Base-by-base conservation (phyloP, 2,888 invertebrate genomes). In the Monoplex corrugatus region DNA sequence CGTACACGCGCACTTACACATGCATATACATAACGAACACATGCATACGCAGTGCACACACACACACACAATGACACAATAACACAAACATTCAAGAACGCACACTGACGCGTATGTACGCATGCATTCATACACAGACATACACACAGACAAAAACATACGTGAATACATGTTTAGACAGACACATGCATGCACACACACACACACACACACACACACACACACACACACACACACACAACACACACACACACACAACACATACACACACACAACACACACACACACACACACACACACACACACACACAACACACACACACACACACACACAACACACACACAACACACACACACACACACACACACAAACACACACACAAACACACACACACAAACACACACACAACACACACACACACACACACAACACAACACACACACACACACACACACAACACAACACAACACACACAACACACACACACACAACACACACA, bases 61-160 rank as follows among this genome's bases (percentile, higher is more conserved):
- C 40, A 80, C 19, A 80, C 40, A 40, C 40, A 68, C 68, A 68
- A n/a, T n/a, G n/a, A 68, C 2, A 68, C 68, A 68, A 19, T 0
- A 1, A 68, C 68, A 68, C 8, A 1, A 19, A 68, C 68, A 68
- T 2, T 0, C 8, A 68, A 28, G 13, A n/a, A n/a, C 68, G 28
- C 68, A 50, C 50, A 68, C 68, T 19, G 28, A 68, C 6, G 28
- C 68, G 16, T 57, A 85, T 57, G 32, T 57, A 85, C 85, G 57
- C 85, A 85, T 44, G 43, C 57, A 57, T 44, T 43, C 57, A 85
- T 57, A 50, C 57, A 85, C 85, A 57, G 43, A 57, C 32, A 75
- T n/a, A 75, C 38, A 75, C 38, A 75, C 38, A 35, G 10, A 75
- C 75, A 75, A 23, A 35, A 23, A 32, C 32, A 75, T n/a, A 75